phyloP scores from a whole-genome alignment of 2,797 vertebrate species.

The Catostomus latipinnis region DNA sequence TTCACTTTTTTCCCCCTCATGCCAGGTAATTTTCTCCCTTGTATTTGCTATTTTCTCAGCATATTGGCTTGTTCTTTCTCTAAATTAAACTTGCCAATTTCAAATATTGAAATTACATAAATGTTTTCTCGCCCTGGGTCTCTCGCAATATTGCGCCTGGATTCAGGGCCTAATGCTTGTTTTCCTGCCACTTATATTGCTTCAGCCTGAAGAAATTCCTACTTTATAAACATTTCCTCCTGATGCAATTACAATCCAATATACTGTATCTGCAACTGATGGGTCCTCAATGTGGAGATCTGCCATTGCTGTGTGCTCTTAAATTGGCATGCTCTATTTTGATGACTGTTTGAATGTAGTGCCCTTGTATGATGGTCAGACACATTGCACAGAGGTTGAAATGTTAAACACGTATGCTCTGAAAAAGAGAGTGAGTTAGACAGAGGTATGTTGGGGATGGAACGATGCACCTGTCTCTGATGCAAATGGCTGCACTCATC shows the following conservation, averaged over 20 bases:
- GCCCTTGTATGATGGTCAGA: slow-evolving; percentile 6
- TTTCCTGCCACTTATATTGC: slow-evolving; percentile 73
- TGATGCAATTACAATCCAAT: slow-evolving; percentile 48
- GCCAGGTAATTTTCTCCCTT: slow-evolving; percentile 95
- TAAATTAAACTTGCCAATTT: slow-evolving; percentile 99
- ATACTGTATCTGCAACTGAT: slow-evolving; percentile 26
- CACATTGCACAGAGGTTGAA: slow-evolving; percentile 8
- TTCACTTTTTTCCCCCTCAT: slow-evolving; percentile 80
- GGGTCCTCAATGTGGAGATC: slow-evolving; percentile 35
- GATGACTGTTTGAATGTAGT: slow-evolving; percentile 12
- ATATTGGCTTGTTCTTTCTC: slow-evolving; percentile 98
- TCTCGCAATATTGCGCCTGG: slow-evolving; percentile 88
- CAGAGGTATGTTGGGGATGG: slow-evolving; percentile 60
- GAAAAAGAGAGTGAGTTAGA: slow-evolving; percentile 57
- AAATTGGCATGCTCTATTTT: slow-evolving; percentile 25
- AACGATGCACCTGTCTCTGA: slow-evolving; percentile 67
- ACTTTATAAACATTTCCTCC: slow-evolving; percentile 52
- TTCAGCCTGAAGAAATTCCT: slow-evolving; percentile 62
- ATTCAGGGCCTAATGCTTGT: slow-evolving; percentile 76
- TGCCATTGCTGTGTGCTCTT: slow-evolving; percentile 18
- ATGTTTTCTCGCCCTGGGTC: slow-evolving; percentile 89
- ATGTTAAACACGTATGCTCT: slow-evolving; percentile 24
- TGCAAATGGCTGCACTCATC: slow-evolving; percentile 74
- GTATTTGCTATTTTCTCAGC: slow-evolving; percentile 93
- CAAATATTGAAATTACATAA: slow-evolving; percentile 98